phyloP scores from a whole-genome alignment of 2,113 vertebrate species.

The Meriones unguiculatus region DNA sequence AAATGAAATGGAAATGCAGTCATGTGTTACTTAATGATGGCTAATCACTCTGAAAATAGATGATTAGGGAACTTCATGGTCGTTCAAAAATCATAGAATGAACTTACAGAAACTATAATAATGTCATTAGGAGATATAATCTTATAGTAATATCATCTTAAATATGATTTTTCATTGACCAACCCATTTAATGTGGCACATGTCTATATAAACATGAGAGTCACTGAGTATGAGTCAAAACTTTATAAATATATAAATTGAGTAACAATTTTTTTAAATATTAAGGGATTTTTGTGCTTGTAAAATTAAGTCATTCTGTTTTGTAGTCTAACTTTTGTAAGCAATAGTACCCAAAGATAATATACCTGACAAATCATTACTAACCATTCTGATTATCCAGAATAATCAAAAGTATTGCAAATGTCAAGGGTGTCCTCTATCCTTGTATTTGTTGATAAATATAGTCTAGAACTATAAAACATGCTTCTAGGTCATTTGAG shows the following conservation, averaged over 20 bases:
- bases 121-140: not conserved
- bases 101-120: not conserved
- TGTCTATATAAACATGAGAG: not conserved
- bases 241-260: not conserved
- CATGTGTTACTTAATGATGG: not conserved
- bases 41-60: not conserved
- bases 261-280: conserved; percentile 15
- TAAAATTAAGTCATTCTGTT: conserved; percentile 29
- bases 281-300: not conserved
- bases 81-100: not conserved
- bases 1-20: conserved; percentile 1
- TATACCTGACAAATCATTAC: not conserved
- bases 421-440: not conserved
- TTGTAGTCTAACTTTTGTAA: not conserved
- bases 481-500: conserved; percentile 33
- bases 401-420: not conserved
- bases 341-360: not conserved
- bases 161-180: not conserved
- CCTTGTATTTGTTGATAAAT: conserved; percentile 52
- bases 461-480: not conserved
- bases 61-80: not conserved
- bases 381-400: conserved; percentile 24
- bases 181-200: not conserved
- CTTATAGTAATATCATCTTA: not conserved
- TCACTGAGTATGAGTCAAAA: not conserved